These are phyloP conservation scores for Cepaea hortensis DNA, from an alignment of 2,888 invertebrate species.

Conservation along the genomic window DNA sequence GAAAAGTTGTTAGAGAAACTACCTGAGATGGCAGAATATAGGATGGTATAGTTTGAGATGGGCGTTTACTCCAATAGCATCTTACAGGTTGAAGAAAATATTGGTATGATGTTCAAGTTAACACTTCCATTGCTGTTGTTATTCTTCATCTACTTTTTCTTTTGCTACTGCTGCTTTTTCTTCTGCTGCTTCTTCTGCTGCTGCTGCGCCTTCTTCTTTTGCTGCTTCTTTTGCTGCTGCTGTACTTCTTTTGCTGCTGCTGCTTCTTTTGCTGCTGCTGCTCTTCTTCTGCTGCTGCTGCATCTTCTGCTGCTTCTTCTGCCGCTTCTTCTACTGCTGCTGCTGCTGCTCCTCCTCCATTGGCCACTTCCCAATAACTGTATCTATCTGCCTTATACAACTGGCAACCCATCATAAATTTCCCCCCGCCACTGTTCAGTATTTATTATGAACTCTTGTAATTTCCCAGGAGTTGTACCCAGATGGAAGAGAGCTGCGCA, in stretches of 20 bases:
- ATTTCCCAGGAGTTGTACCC: background rate
- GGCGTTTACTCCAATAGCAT: too few relatives aligned
- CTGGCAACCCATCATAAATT: too few relatives aligned
- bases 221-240: too few relatives aligned
- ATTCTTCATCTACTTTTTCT: background rate
- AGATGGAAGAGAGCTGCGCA: background rate
- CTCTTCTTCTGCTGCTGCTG: too few relatives aligned
- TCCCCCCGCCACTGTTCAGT: background rate
- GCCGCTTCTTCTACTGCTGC: background rate
- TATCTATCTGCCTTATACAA: background rate
- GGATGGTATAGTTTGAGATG: too few relatives aligned
- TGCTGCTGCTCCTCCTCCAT: background rate
- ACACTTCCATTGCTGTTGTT: too few relatives aligned
- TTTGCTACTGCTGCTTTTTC: conserved; percentile 8
- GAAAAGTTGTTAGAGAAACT: too few relatives aligned
- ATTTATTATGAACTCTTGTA: background rate
- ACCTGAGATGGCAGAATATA: too few relatives aligned
- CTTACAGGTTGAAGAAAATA: too few relatives aligned
- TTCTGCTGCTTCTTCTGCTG: conserved; percentile 21
- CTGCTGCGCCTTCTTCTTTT: background rate
- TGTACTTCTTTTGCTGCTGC: too few relatives aligned
- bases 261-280: too few relatives aligned
- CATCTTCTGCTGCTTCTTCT: background rate
- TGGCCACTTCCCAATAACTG: background rate
- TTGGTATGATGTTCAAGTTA: too few relatives aligned